phyloP scores from a whole-genome alignment of 2,797 vertebrate genomes.

The Geotrypetes seraphini region DNA sequence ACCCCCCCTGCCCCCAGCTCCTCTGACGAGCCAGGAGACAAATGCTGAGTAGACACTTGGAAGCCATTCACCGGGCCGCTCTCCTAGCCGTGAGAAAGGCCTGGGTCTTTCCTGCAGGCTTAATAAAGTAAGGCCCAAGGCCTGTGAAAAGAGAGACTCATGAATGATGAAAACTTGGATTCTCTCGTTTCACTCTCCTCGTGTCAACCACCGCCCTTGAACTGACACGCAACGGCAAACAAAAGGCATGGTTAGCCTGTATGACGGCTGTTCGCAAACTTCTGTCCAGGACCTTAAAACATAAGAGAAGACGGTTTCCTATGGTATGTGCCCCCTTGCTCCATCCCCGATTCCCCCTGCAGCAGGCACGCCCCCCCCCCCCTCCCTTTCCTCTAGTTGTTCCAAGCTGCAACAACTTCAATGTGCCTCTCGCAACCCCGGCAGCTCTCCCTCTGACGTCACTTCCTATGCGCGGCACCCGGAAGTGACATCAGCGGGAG shows the following conservation, averaged over 20 bases:
- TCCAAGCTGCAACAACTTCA: too few species aligned
- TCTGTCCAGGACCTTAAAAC: constrained; percentile 25
- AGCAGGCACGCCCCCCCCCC: too few species aligned
- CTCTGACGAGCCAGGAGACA: constrained; percentile 58
- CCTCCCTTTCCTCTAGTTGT: too few species aligned
- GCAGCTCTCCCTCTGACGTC: too few species aligned
- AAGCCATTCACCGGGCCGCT: constrained; percentile 63
- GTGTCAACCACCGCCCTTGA: constrained; percentile 67
- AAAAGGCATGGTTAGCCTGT: constrained; percentile 3
- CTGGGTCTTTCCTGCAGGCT: constrained; percentile 84
- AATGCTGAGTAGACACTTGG: constrained; percentile 93
- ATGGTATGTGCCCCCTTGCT: neutral
- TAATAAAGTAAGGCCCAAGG: constrained; percentile 98
- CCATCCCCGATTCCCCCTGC: too few species aligned
- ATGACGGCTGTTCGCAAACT: constrained; percentile 3
- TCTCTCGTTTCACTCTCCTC: constrained; percentile 78
- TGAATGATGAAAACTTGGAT: constrained; percentile 82
- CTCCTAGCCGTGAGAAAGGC: constrained; percentile 67
- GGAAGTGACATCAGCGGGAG: too few species aligned
- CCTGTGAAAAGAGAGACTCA: constrained; percentile 85
- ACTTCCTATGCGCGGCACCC: too few species aligned
- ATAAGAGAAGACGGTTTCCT: constrained; percentile 18
- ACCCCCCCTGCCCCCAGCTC: constrained; percentile 51
- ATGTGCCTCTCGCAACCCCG: too few species aligned
- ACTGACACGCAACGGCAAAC: constrained; percentile 54